Conservation (phyloP, 2,888 invertebrate species). For the Ennomos erosarius region DNA sequence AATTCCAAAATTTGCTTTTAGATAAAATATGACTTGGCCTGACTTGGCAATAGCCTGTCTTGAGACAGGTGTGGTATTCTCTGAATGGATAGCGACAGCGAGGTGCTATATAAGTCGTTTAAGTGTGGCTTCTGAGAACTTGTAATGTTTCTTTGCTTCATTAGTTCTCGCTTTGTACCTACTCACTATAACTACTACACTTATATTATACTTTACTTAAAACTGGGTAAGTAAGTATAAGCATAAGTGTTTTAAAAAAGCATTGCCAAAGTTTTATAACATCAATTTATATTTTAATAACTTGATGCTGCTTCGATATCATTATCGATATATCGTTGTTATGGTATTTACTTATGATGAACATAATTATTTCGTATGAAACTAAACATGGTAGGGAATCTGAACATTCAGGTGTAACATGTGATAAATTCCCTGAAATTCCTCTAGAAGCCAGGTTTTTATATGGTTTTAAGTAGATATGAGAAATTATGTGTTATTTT, state of each 20-base stretch:
- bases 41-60: constrained; percentile 8
- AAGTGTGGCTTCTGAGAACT: constrained; percentile 29
- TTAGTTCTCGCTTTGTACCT: neutral
- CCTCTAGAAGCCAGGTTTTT: constrained; percentile 30
- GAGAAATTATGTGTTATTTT: too few species aligned
- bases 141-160: constrained; percentile 28
- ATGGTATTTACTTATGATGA: too few species aligned
- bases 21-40: constrained; percentile 1
- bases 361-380: too few species aligned
- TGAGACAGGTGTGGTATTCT: constrained; percentile 2
- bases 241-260: too few species aligned
- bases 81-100: constrained; percentile 11
- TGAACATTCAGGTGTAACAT: constrained; percentile 57
- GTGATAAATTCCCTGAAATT: constrained; percentile 51
- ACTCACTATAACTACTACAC: too few species aligned
- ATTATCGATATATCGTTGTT: too few species aligned
- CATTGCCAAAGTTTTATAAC: too few species aligned
- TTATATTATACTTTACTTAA: too few species aligned
- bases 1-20: neutral
- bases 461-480: neutral
- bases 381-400: constrained; percentile 39
- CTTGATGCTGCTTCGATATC: neutral
- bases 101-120: constrained; percentile 1
- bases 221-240: too few species aligned
- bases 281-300: neutral